These are phyloP conservation scores for Cyprinodon diabolis DNA, from an alignment of 2,797 vertebrate genomes.

Conservation along the genomic window DNA sequence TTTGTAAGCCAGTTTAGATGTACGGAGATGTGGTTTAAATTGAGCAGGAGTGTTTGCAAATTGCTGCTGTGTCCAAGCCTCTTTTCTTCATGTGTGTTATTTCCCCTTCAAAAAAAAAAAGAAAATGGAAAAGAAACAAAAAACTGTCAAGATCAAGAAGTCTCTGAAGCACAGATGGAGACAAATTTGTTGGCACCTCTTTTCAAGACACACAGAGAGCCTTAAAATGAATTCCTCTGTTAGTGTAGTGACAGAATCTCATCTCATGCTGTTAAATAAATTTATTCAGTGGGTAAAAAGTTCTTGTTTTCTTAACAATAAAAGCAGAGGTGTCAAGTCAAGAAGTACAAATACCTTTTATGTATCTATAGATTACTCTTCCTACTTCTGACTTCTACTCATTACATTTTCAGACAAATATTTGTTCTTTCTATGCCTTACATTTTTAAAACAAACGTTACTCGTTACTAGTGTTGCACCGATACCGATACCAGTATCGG, in stretches of 20 bases:
- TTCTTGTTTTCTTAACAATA: no score
- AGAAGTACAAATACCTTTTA: no score
- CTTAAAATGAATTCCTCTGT: neutral
- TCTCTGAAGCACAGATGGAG: slow-evolving; percentile 4
- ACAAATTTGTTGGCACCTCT: neutral
- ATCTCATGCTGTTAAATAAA: neutral
- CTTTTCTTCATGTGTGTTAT: neutral
- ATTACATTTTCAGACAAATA: no score
- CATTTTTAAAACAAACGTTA: no score
- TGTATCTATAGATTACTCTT: no score
- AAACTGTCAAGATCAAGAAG: slow-evolving; percentile 30
- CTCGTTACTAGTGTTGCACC: no score
- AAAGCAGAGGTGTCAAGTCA: no score
- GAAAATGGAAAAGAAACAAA: neutral
- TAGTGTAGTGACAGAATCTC: neutral
- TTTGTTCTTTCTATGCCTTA: no score
- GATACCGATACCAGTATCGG: no score
- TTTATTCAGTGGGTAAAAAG: neutral
- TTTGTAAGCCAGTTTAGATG: slow-evolving; percentile 45
- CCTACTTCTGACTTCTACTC: no score
- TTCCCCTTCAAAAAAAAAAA: neutral
- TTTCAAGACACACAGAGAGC: neutral
- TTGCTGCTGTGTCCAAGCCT: slow-evolving; percentile 23
- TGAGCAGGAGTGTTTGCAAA: slow-evolving; percentile 43
- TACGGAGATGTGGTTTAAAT: slow-evolving; percentile 48